Percentiles rank a stretch among this genome's conserved stretches.
phyloP scores from a whole-genome alignment of 1,140 invertebrate species.

The Eufriesea mexicana region DNA sequence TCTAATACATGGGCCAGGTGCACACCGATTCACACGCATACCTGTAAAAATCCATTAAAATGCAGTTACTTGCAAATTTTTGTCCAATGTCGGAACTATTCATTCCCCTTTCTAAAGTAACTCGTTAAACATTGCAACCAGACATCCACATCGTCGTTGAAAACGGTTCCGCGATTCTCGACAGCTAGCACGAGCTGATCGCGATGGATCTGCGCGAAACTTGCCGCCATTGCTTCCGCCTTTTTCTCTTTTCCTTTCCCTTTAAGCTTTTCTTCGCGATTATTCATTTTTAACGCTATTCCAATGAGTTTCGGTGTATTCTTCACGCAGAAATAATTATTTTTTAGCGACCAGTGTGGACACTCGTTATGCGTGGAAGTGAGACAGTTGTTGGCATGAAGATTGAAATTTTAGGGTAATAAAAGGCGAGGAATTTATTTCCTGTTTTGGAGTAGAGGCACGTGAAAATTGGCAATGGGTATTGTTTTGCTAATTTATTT shows the following conservation, averaged over 20 bases:
- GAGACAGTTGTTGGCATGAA: no score
- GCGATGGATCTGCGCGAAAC: neutral
- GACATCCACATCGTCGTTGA: neutral
- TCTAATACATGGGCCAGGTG: neutral
- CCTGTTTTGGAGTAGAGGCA: no score
- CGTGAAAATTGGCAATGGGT: no score
- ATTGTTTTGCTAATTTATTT: no score
- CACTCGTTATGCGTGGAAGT: no score
- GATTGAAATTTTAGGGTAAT: no score
- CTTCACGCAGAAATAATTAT: no score
- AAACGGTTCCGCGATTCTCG: neutral
- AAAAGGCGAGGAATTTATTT: no score
- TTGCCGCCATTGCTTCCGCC: constrained; percentile 6
- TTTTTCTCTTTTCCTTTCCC: neutral
- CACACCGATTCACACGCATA: neutral
- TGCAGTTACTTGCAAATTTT: neutral
- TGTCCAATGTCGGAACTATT: neutral
- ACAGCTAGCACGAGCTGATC: neutral
- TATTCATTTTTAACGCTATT: no score
- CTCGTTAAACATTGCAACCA: neutral
- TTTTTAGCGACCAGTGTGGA: no score
- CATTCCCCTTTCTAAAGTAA: neutral
- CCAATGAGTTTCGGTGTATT: no score
- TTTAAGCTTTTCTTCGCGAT: neutral
- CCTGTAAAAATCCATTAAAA: neutral